Base-by-base conservation (phyloP, 2,797 vertebrate species). In the Sebastolobus altivelis region DNA sequence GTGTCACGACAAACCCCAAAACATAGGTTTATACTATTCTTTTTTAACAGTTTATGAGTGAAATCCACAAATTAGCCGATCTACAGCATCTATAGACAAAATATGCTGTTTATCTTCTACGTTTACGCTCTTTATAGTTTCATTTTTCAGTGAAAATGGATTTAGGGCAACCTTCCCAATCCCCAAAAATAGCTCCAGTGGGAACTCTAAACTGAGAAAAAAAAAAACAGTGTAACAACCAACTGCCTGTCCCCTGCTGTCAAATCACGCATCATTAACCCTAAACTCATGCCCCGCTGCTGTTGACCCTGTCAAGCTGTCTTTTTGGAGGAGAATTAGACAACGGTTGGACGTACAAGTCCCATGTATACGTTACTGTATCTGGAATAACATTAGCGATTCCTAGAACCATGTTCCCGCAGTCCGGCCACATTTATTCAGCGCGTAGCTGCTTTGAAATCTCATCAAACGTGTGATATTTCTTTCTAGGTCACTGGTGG, bases 401-500 rank as follows among this genome's bases (percentile, higher is more conserved):
- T 78, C 63, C 16, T 49, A 20, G 43, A 29, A 83, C 40, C 52
- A 85, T 58, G 72, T 68, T 81, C 80, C 35, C 59, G 49, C 66
- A 68, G 68, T 76, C 68, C 79, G 25, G 72, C 16, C 72, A 72
- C 73, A 79, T 88, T 78, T 66, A 80, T 81, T 81, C 79, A 65
- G 63, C 22, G 1, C 43, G 16, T 49, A 49, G 43, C 27, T 13
- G 46, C 78, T 86, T 89, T 82, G 67, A 90, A 89, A 86, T 89
- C 62, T 81, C 75, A 89, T 90, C 79, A 93, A 88, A 87, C 5
- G 43, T 29, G 2, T 65, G 58, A 85, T 81, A 43, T 77, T 85
- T 83, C 46, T 88, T 91, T 93, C 81, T 88, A 81, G 89, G 87
- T 91, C 90, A 90, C 62, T 63, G 14, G 29, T 82, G 63, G 16